Evolutionary conservation across 2,113 vertebrate species (phyloP), one percentile per base, ranked within the genome.

Genomic region (Progne subis): DNA sequence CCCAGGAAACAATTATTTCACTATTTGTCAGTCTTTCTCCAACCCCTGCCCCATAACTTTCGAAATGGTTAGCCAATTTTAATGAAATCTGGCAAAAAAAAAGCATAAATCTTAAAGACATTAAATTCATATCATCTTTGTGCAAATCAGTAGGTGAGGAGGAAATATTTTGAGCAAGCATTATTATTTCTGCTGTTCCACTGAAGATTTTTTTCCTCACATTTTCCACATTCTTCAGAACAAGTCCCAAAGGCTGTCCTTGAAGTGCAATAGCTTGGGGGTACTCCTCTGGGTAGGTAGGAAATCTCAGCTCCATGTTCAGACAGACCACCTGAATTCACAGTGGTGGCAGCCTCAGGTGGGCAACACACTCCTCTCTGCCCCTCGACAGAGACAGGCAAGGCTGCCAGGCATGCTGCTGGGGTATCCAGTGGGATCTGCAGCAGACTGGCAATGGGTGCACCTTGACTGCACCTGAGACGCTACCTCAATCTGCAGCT

Each of bases 61-160:
- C 79, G 61, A 94, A 94, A 95, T 0, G 3, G 56, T 79, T 90
- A 78, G 61, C 61, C 74, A 89, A 79, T 87, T 76, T 94, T 90
- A 94, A 90, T 90, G 70, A 91, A 93, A 86, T 78, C 70, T 82
- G 87, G 74, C 61, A 82, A 91, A 91, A 37, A 37, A 37, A 94
- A 85, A 78, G 44, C 65, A 84, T 11, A 8, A 44, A 89, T 91
- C 84, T 87, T 90, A 76, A 81, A 91, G 84, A 52, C 95, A 87
- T 95, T 94, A 94, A 68, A 92, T 60, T 78, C 61, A 8, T 52
- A 56, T 78, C 39, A 71, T 78, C 74, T 90, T 82, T 53, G 24
- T 72, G 43, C 69, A 84, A 95, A 96, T 92, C 93, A 87, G 65
- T 89, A 93, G n/a, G 78, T 68, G 65, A 82, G 87, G 20, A 71